These are phyloP conservation scores for Entomyzon cyanotis DNA, from an alignment of 2,113 vertebrate genomes.

Conservation along the genomic window DNA sequence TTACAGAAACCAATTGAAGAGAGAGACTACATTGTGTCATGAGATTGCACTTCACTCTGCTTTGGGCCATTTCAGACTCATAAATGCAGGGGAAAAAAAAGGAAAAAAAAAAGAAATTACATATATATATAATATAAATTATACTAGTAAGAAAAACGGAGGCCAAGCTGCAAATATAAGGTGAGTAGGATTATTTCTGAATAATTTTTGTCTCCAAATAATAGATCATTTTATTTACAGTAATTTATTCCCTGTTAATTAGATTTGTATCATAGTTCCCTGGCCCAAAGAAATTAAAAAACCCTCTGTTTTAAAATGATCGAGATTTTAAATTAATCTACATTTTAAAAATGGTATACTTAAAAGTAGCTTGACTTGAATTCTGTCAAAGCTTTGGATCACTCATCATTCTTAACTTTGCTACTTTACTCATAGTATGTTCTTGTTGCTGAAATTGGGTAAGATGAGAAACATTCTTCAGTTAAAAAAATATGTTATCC, in stretches of 20 bases:
- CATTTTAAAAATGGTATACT: background rate
- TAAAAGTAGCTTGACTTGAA: background rate
- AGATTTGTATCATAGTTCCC: background rate
- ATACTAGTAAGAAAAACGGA: background rate
- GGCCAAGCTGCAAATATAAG: background rate
- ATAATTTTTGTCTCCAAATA: background rate
- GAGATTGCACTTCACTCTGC: background rate
- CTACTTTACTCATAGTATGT: background rate
- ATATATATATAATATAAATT: background rate
- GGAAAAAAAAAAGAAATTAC: background rate
- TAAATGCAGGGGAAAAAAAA: background rate
- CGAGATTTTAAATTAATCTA: background rate
- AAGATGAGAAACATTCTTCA: background rate
- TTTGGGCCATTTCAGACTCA: background rate
- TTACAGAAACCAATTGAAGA: background rate
- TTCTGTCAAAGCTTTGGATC: background rate
- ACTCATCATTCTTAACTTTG: background rate
- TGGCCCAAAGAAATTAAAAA: background rate
- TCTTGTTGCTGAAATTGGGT: background rate
- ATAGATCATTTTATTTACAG: background rate
- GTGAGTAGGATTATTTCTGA: background rate
- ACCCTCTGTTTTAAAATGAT: background rate
- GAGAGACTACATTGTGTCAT: background rate
- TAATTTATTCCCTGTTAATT: background rate
- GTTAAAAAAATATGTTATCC: background rate